Evolutionary conservation across 2,797 vertebrate genomes (phyloP).

Genomic region (Cryptoprocta ferox): DNA sequence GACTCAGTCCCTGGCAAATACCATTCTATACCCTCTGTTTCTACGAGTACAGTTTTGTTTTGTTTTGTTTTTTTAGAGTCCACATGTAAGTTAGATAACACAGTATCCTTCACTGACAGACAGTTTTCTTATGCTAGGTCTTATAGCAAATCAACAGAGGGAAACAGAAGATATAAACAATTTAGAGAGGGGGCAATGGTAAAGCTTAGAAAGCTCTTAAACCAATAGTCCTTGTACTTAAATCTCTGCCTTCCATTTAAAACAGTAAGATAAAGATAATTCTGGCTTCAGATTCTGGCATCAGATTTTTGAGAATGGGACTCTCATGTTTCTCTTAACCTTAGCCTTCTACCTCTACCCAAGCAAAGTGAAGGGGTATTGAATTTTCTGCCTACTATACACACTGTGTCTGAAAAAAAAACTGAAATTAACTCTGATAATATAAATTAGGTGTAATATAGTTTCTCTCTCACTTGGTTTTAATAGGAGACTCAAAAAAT

Average conservation of each 20-base stretch:
- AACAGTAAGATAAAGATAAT: background rate
- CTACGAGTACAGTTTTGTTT: background rate
- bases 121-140: background rate
- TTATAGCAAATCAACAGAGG: background rate
- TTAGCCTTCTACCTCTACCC: background rate
- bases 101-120: background rate
- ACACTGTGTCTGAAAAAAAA: background rate
- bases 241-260: background rate
- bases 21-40: background rate
- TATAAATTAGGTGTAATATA: background rate
- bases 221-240: background rate
- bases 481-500: background rate
- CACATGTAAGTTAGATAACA: background rate
- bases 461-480: background rate
- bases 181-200: background rate
- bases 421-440: background rate
- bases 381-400: rapidly evolving
- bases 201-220: background rate
- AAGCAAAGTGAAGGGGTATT: background rate
- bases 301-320: background rate
- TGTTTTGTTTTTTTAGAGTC: too few species aligned
- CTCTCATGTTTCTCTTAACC: background rate
- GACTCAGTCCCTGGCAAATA: background rate
- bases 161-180: background rate
- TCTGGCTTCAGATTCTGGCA: background rate